Conservation (phyloP, 1,140 invertebrate species). For the Drosophila bipectinata region DNA sequence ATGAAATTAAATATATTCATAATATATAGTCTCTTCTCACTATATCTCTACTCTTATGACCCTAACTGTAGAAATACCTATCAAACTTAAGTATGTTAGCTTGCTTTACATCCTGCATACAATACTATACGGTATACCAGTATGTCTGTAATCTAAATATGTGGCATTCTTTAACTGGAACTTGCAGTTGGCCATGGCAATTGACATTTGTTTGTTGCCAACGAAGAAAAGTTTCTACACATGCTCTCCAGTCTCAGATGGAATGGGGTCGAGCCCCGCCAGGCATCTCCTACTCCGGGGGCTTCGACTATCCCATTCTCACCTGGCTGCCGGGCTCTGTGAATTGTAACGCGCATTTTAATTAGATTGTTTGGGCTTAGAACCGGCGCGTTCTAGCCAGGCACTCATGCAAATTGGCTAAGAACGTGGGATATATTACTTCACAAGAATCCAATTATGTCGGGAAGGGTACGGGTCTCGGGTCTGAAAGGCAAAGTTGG, state of each 20-base stretch:
- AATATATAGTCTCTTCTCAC: background rate
- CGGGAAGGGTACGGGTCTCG: background rate
- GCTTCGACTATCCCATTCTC: conserved; percentile 1
- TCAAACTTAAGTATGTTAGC: background rate
- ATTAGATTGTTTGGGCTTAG: conserved; percentile 51
- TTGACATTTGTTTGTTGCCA: conserved; percentile 65
- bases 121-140: background rate
- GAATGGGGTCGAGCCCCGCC: conserved; percentile 47
- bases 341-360: conserved; percentile 74
- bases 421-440: conserved; percentile 29
- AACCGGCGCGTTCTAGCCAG: conserved; percentile 8
- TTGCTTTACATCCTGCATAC: conserved; percentile 4
- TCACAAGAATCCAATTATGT: conserved; percentile 40
- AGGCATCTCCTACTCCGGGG: background rate
- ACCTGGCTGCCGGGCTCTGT: conserved; percentile 31
- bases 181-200: conserved; percentile 36
- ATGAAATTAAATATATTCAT: no score
- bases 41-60: no score
- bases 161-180: conserved; percentile 30
- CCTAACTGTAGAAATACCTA: background rate
- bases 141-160: conserved; percentile 6
- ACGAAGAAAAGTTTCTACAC: conserved; percentile 46
- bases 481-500: background rate
- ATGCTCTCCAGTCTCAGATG: conserved; percentile 51
- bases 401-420: conserved; percentile 34